Evolutionary conservation across 1,140 invertebrate species (phyloP).

Genomic region (Nasonia vitripennis): DNA sequence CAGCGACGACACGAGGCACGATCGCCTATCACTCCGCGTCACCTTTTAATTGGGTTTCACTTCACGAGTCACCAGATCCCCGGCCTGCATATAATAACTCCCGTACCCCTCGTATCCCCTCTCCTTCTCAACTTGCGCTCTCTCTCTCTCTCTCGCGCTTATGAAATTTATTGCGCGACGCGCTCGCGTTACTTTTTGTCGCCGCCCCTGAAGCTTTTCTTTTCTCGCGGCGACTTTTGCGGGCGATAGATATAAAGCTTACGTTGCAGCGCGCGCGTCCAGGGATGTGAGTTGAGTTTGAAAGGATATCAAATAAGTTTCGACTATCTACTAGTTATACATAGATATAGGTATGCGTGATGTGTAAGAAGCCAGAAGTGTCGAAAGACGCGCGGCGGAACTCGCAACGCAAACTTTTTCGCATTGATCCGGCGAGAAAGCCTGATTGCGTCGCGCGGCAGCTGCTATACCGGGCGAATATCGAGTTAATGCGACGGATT

Average conservation of each 20-base stretch:
- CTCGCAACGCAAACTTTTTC: neutral
- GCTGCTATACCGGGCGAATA: too few species aligned
- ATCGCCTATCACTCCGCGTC: neutral
- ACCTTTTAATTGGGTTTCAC: constrained; percentile 61
- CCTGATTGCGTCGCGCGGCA: too few species aligned
- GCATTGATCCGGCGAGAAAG: neutral
- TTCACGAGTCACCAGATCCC: constrained; percentile 51
- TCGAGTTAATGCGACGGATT: too few species aligned
- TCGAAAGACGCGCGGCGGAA: neutral
- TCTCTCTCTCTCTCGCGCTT: neutral
- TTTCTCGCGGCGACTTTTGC: neutral
- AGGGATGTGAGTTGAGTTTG: neutral
- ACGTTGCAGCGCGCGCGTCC: neutral
- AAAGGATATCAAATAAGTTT: constrained; percentile 4
- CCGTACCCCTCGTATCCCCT: neutral
- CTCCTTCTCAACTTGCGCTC: constrained; percentile 2
- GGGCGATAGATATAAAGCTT: neutral
- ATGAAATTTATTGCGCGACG: constrained; percentile 32
- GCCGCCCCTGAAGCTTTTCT: neutral
- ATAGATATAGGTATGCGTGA: too few species aligned
- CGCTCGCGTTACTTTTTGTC: constrained; percentile 13
- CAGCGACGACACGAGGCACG: neutral
- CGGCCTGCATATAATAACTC: constrained; percentile 17
- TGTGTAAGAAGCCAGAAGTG: neutral
- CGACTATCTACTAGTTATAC: neutral